These are phyloP conservation scores for Campopleginae sp. DNA, from an alignment of 2,888 invertebrate genomes.

Conservation along the genomic window DNA sequence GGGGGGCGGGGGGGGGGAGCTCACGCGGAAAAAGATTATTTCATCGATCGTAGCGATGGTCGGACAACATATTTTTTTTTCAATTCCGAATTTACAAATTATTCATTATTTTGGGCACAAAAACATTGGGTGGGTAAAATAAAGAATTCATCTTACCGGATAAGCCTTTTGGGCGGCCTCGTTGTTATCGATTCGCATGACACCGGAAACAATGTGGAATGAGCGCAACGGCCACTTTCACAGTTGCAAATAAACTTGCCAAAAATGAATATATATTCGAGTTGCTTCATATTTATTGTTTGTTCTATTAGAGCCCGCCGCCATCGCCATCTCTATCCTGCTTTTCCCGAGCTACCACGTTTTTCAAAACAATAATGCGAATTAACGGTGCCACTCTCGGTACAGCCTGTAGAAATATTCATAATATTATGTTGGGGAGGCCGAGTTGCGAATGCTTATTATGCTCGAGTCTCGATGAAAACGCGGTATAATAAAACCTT, in stretches of 20 bases:
- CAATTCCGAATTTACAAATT: no score
- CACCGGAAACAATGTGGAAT: slow-evolving; percentile 50
- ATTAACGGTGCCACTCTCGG: not conserved
- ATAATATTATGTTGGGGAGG: not conserved
- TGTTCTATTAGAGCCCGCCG: not conserved
- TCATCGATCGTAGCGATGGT: no score
- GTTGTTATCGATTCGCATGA: slow-evolving; percentile 76
- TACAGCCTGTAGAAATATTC: not conserved
- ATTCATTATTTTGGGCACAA: no score
- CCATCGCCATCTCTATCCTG: not conserved
- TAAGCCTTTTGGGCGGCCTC: slow-evolving; percentile 72
- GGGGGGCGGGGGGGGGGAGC: no score
- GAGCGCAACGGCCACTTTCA: slow-evolving; percentile 41
- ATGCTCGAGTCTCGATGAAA: slow-evolving; percentile 3
- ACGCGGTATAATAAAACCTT: not conserved
- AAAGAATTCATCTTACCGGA: slow-evolving; percentile 70
- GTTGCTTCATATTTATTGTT: slow-evolving; percentile 24
- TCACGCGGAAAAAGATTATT: no score
- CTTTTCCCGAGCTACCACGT: not conserved
- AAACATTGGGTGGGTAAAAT: not conserved
- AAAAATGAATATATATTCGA: not conserved
- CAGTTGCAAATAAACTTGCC: slow-evolving; percentile 16
- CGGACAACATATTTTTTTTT: no score
- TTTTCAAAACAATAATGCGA: no score
- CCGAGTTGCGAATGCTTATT: not conserved